These are phyloP conservation scores for Kuschelorhynchus macadamiae DNA, from an alignment of 2,888 invertebrate species.

Conservation along the genomic window DNA sequence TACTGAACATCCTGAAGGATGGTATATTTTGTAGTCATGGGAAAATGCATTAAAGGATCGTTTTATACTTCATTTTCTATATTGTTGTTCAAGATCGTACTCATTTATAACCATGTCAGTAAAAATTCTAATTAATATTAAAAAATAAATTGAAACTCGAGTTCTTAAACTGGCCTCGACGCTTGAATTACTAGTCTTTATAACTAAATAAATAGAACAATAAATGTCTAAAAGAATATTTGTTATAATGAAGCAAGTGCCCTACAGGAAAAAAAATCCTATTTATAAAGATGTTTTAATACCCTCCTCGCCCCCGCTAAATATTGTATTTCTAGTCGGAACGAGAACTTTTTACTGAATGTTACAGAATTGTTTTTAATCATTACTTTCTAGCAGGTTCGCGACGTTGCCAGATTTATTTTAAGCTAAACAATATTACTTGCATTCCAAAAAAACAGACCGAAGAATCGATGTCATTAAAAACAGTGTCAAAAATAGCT, in stretches of 20 bases:
- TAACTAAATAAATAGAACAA: conserved; percentile 20
- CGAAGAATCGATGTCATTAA: too few relatives aligned
- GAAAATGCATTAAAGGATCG: too few relatives aligned
- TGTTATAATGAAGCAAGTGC: conserved; percentile 37
- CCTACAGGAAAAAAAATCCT: conserved; percentile 21
- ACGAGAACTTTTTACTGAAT: conserved; percentile 6
- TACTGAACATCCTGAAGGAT: too few relatives aligned
- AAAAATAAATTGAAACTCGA: too few relatives aligned
- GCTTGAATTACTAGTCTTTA: conserved; percentile 34
- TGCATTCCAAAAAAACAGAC: too few relatives aligned
- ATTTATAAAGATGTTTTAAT: conserved; percentile 6
- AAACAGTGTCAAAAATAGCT: too few relatives aligned
- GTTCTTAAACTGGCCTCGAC: conserved; percentile 30
- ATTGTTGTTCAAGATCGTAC: too few relatives aligned
- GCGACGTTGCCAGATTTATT: not conserved
- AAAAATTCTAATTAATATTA: too few relatives aligned
- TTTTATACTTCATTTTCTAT: too few relatives aligned
- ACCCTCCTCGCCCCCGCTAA: conserved; percentile 24
- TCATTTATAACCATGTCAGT: too few relatives aligned
- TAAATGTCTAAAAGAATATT: conserved; percentile 29
- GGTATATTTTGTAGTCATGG: too few relatives aligned
- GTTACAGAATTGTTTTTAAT: not conserved
- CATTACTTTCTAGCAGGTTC: not conserved
- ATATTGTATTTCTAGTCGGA: conserved; percentile 33
- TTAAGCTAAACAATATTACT: too few relatives aligned